Percentiles rank a stretch among this genome's conserved stretches.
Evolutionary conservation across 2,888 invertebrate genomes (phyloP).

Genomic region (Acleris emargana): DNA sequence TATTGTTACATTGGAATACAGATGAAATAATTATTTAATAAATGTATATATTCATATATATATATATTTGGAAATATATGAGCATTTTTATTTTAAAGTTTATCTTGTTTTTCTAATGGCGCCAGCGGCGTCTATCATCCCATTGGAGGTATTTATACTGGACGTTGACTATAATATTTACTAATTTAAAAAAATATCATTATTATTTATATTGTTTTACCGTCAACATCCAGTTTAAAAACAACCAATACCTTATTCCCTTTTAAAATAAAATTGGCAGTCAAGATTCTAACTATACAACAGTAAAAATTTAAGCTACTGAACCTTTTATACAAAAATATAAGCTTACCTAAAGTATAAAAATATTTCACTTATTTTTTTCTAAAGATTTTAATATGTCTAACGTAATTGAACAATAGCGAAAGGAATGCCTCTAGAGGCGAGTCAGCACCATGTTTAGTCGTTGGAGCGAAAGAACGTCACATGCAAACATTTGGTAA

Average conservation of each 20-base stretch:
- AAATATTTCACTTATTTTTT: constrained; percentile 31
- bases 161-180: not conserved
- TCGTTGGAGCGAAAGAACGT: not conserved
- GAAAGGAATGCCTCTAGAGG: constrained; percentile 3
- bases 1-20: constrained; percentile 84
- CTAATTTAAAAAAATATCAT: no score
- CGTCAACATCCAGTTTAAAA: not conserved
- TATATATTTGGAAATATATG: constrained; percentile 81
- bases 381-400: constrained; percentile 19
- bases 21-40: constrained; percentile 83
- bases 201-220: no score
- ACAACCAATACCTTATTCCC: not conserved
- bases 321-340: constrained; percentile 28
- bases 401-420: constrained; percentile 21
- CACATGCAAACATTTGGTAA: constrained; percentile 13
- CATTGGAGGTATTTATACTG: constrained; percentile 3
- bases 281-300: constrained; percentile 21
- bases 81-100: constrained; percentile 53
- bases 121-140: not conserved
- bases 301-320: constrained; percentile 36
- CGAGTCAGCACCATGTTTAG: constrained; percentile 10
- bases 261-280: constrained; percentile 20
- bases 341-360: constrained; percentile 31
- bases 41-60: constrained; percentile 74
- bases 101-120: constrained; percentile 17